Evolutionary conservation across 2,113 vertebrate species (phyloP).

Genomic region (Sinocyclocheilus rhinocerous): DNA sequence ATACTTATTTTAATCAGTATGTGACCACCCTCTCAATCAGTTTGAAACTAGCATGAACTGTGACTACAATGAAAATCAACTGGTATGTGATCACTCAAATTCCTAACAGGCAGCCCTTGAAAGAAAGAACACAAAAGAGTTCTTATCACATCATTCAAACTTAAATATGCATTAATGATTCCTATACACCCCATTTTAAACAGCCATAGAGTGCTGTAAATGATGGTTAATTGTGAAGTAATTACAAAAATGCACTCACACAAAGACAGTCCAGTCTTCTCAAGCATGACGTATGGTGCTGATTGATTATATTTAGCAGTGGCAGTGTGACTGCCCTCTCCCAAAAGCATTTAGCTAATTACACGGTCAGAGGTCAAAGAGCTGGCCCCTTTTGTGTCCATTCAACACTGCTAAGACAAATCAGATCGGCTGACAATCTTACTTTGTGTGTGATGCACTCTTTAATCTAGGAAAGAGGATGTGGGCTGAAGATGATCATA

Average conservation of each 20-base stretch:
- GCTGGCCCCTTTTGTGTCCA: slow-evolving; percentile 43
- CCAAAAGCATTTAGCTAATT: slow-evolving; percentile 59
- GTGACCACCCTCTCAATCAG: neutral
- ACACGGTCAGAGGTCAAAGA: slow-evolving; percentile 64
- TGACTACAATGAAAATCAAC: neutral
- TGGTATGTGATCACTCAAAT: neutral
- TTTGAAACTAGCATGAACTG: neutral
- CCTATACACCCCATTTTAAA: slow-evolving; percentile 25
- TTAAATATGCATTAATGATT: slow-evolving; percentile 14
- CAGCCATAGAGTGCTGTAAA: slow-evolving; percentile 30
- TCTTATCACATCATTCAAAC: slow-evolving; percentile 16
- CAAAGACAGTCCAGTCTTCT: slow-evolving; percentile 56
- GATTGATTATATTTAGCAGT: slow-evolving; percentile 63
- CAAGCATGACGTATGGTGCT: slow-evolving; percentile 59
- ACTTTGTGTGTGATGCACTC: slow-evolving; percentile 18
- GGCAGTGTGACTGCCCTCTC: slow-evolving; percentile 38
- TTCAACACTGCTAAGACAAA: slow-evolving; percentile 55
- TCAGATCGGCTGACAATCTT: slow-evolving; percentile 43
- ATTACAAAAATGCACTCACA: slow-evolving; percentile 50
- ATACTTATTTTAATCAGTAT: neutral
- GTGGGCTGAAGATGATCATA: slow-evolving; percentile 19
- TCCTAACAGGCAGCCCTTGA: neutral
- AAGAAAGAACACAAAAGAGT: neutral
- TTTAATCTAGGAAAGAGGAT: slow-evolving; percentile 37
- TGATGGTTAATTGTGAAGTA: slow-evolving; percentile 58